Percentiles rank a stretch among this genome's conserved stretches.
These are phyloP conservation scores for Arctocebus calabarensis DNA, from an alignment of 2,797 vertebrate genomes.

Conservation along the genomic window DNA sequence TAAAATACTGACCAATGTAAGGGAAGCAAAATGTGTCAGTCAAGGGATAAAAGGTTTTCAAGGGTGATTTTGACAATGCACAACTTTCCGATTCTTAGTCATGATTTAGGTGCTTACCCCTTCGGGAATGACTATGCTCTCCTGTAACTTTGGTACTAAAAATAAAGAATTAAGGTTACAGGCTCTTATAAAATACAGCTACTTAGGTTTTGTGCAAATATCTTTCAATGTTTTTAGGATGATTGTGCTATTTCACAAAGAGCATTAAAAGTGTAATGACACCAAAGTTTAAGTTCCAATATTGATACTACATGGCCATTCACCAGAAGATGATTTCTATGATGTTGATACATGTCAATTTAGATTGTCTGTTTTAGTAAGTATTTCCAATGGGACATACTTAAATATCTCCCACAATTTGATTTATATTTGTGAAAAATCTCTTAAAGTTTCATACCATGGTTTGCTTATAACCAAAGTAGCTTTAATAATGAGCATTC, in stretches of 20 bases:
- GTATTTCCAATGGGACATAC: slow-evolving; percentile 42
- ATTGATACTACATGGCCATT: background rate
- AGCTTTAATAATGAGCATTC: slow-evolving; percentile 35
- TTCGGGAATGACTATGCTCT: background rate
- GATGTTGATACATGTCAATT: slow-evolving; percentile 30
- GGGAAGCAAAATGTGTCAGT: background rate
- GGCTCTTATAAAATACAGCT: background rate
- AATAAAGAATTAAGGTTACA: slow-evolving; percentile 4
- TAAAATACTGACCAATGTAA: background rate
- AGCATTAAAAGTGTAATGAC: background rate
- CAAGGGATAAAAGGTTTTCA: background rate
- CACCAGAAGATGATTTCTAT: background rate
- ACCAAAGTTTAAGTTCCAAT: background rate
- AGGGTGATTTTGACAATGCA: background rate
- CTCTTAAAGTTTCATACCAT: slow-evolving; percentile 53
- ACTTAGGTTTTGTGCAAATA: background rate
- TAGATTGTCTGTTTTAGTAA: slow-evolving; percentile 48
- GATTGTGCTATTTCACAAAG: background rate
- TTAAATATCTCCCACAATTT: slow-evolving; percentile 39
- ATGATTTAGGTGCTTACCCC: background rate
- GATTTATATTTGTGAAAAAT: slow-evolving; percentile 67
- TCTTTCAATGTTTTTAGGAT: slow-evolving; percentile 3
- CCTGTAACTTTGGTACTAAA: background rate
- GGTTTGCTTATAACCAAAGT: slow-evolving; percentile 32
- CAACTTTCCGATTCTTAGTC: background rate